Percentiles rank a stretch among this genome's conserved stretches.
These are phyloP conservation scores for Saccostrea glomerata DNA, from an alignment of 1,140 invertebrate species.

Conservation along the genomic window DNA sequence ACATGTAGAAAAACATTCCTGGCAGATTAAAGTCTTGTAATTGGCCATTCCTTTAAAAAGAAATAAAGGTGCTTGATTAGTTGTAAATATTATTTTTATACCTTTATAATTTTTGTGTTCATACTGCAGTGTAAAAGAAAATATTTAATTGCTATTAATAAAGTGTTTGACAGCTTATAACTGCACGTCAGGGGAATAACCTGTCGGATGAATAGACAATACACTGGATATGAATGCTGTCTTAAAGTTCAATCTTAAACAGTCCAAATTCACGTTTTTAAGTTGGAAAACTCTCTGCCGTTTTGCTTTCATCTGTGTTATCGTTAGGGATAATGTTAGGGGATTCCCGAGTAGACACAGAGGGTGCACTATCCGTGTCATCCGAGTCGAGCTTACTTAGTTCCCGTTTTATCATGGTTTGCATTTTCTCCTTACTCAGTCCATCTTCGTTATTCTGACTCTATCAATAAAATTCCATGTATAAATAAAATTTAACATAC, in stretches of 20 bases:
- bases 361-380: neutral
- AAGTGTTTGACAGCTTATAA: neutral
- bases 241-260: too few relatives aligned
- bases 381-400: neutral
- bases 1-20: too few relatives aligned
- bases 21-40: too few relatives aligned
- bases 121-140: neutral
- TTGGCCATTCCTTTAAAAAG: too few relatives aligned
- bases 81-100: too few relatives aligned
- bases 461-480: conserved; percentile 80
- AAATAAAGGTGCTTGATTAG: too few relatives aligned
- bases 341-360: neutral
- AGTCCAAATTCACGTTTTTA: neutral
- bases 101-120: neutral
- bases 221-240: too few relatives aligned
- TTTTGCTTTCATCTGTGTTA: neutral
- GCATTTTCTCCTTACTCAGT: neutral
- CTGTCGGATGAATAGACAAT: neutral
- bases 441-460: conserved; percentile 68
- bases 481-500: neutral
- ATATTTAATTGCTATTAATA: neutral
- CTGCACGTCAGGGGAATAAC: neutral
- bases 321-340: neutral
- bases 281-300: neutral
- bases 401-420: conserved; percentile 1